Evolutionary conservation across 1,140 invertebrate genomes (phyloP), one percentile per base, ranked within the genome.

Genomic region (Trachymyrmex cornetzi): DNA sequence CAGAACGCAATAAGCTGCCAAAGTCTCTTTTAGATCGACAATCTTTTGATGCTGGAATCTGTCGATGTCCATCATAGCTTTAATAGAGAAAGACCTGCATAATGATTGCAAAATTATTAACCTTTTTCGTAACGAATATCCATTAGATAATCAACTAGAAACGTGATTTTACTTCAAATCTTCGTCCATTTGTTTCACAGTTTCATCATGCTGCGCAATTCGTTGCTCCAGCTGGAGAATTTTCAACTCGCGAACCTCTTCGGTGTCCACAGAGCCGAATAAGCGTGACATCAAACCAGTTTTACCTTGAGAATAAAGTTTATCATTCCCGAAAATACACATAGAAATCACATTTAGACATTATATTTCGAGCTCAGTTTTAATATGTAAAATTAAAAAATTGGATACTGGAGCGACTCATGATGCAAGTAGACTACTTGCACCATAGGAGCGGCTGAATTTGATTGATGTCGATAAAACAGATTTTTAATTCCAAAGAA

Each of bases 1-100:
- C 89, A 98, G 94, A 74, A 97, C 96, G 77, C 97, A 97, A 94
- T 97, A 98, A 87, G 96, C 96, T 55, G 97, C 96, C 72, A 98
- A 96, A 16, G 97, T 97, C 94, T 98, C 97, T 92, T 97, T 97
- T 9, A 98, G 93, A 94, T 98, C 97, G 69, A 96, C 96, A 27
- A 97, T 96, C 95, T 98, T 98, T 93, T 98, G 97, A 72, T 96
- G 96, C 93, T 98, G 97, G 94, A 98, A 98, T 93, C 97, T 95
- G 91, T 98, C 97, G 89, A 98, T 97, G 92, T 98, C 97, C 86
- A 96, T 94, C 67, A 97, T 93, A 4, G 97, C 97, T 93, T 97
- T 97, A 50, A 96, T 96, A 12, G 97, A 96, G 95, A 98, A 98
- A 30, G 97, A 96, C 84, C 97, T 98, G 93, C 30, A 96, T 96